phyloP scores from a whole-genome alignment of 2,113 vertebrate species.

The Prionailurus viverrinus region DNA sequence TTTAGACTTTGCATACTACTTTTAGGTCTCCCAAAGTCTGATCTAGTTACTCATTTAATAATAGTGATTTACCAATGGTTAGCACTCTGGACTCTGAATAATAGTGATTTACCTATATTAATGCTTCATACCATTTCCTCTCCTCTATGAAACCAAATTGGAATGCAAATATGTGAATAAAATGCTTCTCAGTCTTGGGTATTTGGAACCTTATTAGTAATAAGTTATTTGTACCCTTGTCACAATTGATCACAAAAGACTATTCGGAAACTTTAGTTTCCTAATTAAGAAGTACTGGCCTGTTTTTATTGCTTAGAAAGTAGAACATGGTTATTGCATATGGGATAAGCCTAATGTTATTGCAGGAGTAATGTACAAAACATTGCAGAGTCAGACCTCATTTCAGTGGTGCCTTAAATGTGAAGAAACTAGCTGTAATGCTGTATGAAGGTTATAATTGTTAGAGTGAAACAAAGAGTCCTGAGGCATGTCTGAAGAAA shows the following conservation, averaged over 20 bases:
- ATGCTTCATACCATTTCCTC: neutral
- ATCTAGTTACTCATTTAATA: conserved; percentile 21
- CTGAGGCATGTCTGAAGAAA: conserved; percentile 70
- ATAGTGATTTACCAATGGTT: neutral
- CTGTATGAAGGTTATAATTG: conserved; percentile 56
- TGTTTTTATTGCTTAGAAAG: conserved; percentile 41
- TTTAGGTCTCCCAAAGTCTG: neutral
- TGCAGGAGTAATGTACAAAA: neutral
- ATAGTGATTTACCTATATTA: conserved; percentile 8
- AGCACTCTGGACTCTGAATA: neutral
- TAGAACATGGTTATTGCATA: neutral
- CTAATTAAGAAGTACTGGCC: neutral
- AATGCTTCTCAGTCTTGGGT: neutral
- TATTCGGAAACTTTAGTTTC: neutral
- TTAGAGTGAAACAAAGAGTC: conserved; percentile 56
- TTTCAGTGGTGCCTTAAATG: conserved; percentile 27
- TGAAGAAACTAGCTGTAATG: conserved; percentile 49
- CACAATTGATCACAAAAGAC: neutral
- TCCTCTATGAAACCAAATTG: neutral
- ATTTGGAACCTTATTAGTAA: neutral
- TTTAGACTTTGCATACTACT: neutral
- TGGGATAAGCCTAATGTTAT: neutral
- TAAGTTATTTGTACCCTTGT: neutral
- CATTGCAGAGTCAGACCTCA: neutral
- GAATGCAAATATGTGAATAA: neutral